Evolutionary conservation across 2,113 vertebrate species (phyloP).

Genomic region (Mastomys natalensis): DNA sequence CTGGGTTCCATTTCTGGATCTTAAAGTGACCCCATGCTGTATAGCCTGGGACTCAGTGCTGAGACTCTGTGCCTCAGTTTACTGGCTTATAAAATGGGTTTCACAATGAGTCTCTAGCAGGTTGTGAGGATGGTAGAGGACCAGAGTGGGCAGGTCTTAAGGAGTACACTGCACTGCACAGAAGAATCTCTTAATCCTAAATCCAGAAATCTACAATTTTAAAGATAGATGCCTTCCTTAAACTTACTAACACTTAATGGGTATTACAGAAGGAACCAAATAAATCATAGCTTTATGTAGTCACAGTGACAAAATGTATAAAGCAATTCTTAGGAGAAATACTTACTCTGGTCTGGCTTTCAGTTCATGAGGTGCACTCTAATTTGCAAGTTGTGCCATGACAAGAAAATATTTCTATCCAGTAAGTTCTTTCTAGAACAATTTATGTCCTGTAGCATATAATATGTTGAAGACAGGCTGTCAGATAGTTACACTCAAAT

Average conservation of each 20-base stretch:
- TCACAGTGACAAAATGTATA: neutral
- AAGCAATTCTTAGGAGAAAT: neutral
- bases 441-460: neutral
- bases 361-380: too few species aligned
- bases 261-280: neutral
- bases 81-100: neutral
- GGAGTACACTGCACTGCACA: rapidly evolving
- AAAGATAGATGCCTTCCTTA: neutral
- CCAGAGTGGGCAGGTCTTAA: neutral
- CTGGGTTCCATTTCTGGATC: neutral
- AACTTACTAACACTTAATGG: neutral
- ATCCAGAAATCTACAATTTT: neutral
- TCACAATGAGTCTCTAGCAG: neutral
- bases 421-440: neutral
- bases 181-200: neutral
- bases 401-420: neutral
- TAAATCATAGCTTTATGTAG: neutral
- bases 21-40: too few species aligned
- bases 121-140: neutral
- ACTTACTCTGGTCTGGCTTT: neutral
- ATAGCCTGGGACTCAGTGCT: neutral
- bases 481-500: neutral
- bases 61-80: neutral
- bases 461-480: neutral
- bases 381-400: neutral